A percentile compares a stretch with the other conserved stretches of the same genome.
Evolutionary conservation across 2,113 vertebrate species (phyloP).

Genomic region (Glaucomys volans): DNA sequence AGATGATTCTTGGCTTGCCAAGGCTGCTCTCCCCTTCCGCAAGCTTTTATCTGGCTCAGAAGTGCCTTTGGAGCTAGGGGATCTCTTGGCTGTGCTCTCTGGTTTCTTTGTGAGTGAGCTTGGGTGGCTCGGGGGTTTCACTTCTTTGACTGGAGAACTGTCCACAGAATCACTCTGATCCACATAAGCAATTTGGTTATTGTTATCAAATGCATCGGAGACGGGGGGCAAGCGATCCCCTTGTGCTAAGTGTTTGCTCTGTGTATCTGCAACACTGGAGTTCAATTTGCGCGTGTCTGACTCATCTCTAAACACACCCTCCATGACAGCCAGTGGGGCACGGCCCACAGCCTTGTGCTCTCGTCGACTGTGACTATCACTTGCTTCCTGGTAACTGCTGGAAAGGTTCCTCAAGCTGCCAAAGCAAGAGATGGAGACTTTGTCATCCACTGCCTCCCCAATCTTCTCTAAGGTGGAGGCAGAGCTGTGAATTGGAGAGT

Average conservation of each 20-base stretch:
- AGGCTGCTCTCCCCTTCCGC: conserved; percentile 90
- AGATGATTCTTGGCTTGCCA: conserved; percentile 87
- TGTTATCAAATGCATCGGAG: conserved; percentile 93
- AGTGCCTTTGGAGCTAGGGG: conserved; percentile 85
- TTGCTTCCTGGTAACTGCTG: conserved; percentile 86
- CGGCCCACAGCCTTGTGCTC: conserved; percentile 91
- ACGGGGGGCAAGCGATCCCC: conserved; percentile 87
- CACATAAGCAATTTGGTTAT: conserved; percentile 94
- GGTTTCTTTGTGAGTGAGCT: conserved; percentile 86
- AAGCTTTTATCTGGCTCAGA: conserved; percentile 89
- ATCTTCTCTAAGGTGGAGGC: conserved; percentile 95
- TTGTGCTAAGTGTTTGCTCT: conserved; percentile 87
- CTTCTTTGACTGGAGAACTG: conserved; percentile 92
- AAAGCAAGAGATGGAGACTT: conserved; percentile 95
- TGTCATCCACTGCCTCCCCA: conserved; percentile 94
- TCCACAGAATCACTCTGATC: conserved; percentile 94
- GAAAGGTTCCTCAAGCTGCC: conserved; percentile 90
- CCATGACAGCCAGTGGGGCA: conserved; percentile 95
- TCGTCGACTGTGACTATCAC: conserved; percentile 87
- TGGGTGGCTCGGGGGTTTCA: conserved; percentile 86
- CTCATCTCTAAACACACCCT: conserved; percentile 91
- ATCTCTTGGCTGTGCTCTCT: conserved; percentile 85
- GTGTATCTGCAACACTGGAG: conserved; percentile 85
- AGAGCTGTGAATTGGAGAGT: conserved; percentile 91
- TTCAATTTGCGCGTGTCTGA: conserved; percentile 85